These are phyloP conservation scores for Chiloscyllium punctatum DNA, from an alignment of 2,797 vertebrate species.

Conservation along the genomic window DNA sequence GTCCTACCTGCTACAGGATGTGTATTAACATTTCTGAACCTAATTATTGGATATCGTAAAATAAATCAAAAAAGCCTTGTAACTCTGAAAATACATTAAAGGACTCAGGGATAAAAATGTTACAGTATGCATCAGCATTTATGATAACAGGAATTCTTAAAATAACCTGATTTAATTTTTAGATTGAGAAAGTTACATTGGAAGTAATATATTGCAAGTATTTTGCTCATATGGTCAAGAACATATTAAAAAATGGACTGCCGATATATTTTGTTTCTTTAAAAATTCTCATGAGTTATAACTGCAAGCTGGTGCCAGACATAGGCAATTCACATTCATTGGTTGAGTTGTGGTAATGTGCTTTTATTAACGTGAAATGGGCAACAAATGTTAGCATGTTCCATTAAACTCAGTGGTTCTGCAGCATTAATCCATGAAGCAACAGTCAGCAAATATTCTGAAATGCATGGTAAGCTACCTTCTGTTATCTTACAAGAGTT, in stretches of 20 bases:
- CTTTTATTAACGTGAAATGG: not conserved
- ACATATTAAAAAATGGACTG: not conserved
- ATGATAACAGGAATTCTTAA: not conserved
- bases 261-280: not conserved
- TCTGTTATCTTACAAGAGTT: not conserved
- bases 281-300: not conserved
- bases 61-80: not conserved
- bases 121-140: not conserved
- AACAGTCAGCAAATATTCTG: not conserved
- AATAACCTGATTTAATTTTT: not conserved
- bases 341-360: not conserved
- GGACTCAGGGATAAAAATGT: not conserved
- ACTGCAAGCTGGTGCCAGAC: not conserved
- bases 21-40: no score
- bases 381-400: constrained; percentile 19
- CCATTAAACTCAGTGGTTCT: constrained; percentile 17
- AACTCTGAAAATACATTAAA: not conserved
- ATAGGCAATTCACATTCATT: not conserved
- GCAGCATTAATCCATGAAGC: not conserved
- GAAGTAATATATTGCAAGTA: not conserved
- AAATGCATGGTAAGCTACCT: not conserved
- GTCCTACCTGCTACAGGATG: no score
- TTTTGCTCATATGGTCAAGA: not conserved
- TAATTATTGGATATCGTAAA: no score
- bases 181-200: not conserved